Percentiles rank a stretch among this genome's conserved stretches.
Evolutionary conservation across 2,113 vertebrate genomes (phyloP).

Genomic region (Zapornia atra): DNA sequence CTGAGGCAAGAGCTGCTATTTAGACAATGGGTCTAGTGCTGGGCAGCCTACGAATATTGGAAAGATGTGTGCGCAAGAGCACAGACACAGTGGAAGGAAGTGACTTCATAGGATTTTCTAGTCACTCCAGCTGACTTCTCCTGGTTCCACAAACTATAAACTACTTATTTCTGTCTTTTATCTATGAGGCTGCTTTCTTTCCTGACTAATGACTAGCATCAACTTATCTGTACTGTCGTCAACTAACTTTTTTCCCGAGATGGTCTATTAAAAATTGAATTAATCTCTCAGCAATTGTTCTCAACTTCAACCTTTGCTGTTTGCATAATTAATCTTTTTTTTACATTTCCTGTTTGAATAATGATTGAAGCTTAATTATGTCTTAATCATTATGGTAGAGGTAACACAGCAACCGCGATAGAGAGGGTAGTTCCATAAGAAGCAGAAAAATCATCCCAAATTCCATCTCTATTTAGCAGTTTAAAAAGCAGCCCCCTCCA

Average conservation of each 20-base stretch:
- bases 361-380: not conserved
- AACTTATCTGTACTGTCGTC: not conserved
- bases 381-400: not conserved
- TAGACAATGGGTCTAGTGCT: not conserved
- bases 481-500: not conserved
- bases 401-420: not conserved
- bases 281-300: not conserved
- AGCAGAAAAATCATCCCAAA: not conserved
- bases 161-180: not conserved
- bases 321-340: not conserved
- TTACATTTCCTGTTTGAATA: not conserved
- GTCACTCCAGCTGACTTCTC: not conserved
- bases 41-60: not conserved
- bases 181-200: not conserved
- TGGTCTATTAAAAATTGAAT: not conserved
- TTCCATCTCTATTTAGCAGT: not conserved
- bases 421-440: not conserved
- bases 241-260: not conserved
- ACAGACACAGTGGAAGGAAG: not conserved
- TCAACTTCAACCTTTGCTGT: not conserved
- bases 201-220: not conserved
- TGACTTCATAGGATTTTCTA: not conserved
- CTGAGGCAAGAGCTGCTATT: not conserved
- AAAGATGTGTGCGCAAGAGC: not conserved
- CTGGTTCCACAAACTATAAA: not conserved